Conservation (phyloP, 2,113 vertebrate genomes). For the Prunella himalayana region DNA sequence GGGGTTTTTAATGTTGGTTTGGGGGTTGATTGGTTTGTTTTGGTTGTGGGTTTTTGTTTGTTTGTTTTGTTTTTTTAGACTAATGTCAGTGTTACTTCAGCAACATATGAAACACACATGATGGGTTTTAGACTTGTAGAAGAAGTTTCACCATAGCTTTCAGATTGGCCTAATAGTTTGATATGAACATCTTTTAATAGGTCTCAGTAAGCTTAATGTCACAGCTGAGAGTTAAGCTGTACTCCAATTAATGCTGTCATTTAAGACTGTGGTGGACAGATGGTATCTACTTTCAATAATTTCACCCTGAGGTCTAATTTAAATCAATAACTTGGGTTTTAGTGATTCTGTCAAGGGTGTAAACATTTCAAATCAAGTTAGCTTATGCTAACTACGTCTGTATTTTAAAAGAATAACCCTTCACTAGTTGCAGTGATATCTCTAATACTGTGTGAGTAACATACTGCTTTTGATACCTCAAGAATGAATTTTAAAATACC, state of each 20-base stretch:
- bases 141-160: neutral
- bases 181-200: neutral
- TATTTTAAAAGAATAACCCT: neutral
- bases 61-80: rapidly evolving
- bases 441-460: neutral
- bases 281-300: neutral
- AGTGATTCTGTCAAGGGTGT: neutral
- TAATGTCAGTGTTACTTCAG: neutral
- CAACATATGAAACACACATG: neutral
- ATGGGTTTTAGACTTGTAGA: neutral
- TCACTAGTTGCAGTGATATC: neutral
- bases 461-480: neutral
- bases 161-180: neutral
- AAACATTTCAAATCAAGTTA: neutral
- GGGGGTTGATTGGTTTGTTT: neutral
- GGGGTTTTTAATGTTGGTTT: neutral
- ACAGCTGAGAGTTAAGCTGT: neutral
- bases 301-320: neutral
- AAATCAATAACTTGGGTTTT: conserved; percentile 1
- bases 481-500: neutral
- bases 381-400: neutral
- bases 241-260: neutral
- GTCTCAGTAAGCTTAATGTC: neutral
- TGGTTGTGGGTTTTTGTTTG: neutral
- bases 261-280: conserved; percentile 6